These are phyloP conservation scores for Hedya salicella DNA, from an alignment of 2,888 invertebrate species.

Conservation along the genomic window DNA sequence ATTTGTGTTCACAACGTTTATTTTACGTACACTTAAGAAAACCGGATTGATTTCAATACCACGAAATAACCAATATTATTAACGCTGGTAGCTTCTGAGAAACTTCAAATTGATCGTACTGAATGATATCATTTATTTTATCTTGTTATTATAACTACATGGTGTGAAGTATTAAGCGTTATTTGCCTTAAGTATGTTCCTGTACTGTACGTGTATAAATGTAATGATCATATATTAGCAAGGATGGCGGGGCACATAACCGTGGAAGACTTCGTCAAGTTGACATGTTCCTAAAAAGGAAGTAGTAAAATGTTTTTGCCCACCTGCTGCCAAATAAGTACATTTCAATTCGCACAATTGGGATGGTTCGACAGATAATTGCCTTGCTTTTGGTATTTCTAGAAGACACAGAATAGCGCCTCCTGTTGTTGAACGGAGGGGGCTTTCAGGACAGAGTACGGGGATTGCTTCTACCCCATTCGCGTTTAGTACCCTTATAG, in stretches of 20 bases:
- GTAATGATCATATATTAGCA: conserved; percentile 12
- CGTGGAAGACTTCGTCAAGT: conserved; percentile 14
- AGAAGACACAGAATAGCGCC: too few species aligned
- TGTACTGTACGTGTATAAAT: not conserved
- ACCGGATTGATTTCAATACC: conserved; percentile 38
- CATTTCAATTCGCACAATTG: conserved; percentile 12
- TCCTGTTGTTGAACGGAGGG: too few species aligned
- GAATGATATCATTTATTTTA: conserved; percentile 32
- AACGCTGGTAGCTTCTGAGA: conserved; percentile 29
- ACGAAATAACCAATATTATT: conserved; percentile 30
- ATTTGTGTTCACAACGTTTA: conserved; percentile 38
- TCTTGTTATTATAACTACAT: conserved; percentile 22
- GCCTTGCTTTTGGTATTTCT: not conserved
- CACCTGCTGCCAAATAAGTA: conserved; percentile 7
- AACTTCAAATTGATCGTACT: conserved; percentile 7
- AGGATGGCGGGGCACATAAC: not conserved
- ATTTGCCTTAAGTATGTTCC: conserved; percentile 1
- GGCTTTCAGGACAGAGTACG: too few species aligned
- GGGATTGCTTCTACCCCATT: too few species aligned
- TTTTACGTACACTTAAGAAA: conserved; percentile 40
- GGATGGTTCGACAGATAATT: not conserved
- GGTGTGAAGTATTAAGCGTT: conserved; percentile 7
- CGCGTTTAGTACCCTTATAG: too few species aligned
- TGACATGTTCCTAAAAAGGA: conserved; percentile 6
- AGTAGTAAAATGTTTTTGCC: conserved; percentile 20